phyloP scores from a whole-genome alignment of 1,140 invertebrate species.

The Philaenus spumarius region DNA sequence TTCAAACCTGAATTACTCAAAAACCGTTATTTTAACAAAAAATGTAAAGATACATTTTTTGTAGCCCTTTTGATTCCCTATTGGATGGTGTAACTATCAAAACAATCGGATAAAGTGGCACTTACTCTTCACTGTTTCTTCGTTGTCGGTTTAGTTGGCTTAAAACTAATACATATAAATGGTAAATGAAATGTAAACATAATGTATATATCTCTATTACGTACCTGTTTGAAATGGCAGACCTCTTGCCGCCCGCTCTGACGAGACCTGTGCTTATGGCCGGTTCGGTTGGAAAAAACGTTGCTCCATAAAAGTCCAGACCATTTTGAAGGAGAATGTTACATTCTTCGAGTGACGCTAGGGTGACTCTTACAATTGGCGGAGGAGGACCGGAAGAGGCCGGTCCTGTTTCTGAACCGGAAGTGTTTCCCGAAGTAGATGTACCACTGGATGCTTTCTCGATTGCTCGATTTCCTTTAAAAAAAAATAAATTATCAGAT shows the following conservation, averaged over 20 bases:
- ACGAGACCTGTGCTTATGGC: slow-evolving; percentile 23
- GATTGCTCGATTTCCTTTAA: not conserved
- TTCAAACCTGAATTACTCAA: too few relatives aligned
- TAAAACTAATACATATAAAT: too few relatives aligned
- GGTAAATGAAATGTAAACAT: too few relatives aligned
- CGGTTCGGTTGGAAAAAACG: slow-evolving; percentile 74
- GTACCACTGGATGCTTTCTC: not conserved
- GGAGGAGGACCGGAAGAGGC: slow-evolving; percentile 28
- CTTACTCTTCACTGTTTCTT: too few relatives aligned
- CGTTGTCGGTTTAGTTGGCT: too few relatives aligned
- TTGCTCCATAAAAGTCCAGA: slow-evolving; percentile 77
- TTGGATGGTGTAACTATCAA: too few relatives aligned
- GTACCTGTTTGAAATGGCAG: slow-evolving; percentile 27
- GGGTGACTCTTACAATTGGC: slow-evolving; percentile 60
- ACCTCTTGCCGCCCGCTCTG: slow-evolving; percentile 22
- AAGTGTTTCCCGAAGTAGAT: slow-evolving; percentile 3
- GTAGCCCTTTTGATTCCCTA: too few relatives aligned
- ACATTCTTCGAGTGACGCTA: slow-evolving; percentile 72
- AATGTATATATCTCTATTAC: too few relatives aligned
- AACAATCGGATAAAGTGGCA: too few relatives aligned
- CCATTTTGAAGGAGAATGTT: slow-evolving; percentile 72
- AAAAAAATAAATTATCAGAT: too few relatives aligned
- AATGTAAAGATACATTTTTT: too few relatives aligned
- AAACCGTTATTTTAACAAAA: too few relatives aligned
- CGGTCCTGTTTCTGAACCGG: slow-evolving; percentile 5